These are phyloP conservation scores for Aphidius ervi DNA, from an alignment of 1,140 invertebrate species.

Conservation along the genomic window DNA sequence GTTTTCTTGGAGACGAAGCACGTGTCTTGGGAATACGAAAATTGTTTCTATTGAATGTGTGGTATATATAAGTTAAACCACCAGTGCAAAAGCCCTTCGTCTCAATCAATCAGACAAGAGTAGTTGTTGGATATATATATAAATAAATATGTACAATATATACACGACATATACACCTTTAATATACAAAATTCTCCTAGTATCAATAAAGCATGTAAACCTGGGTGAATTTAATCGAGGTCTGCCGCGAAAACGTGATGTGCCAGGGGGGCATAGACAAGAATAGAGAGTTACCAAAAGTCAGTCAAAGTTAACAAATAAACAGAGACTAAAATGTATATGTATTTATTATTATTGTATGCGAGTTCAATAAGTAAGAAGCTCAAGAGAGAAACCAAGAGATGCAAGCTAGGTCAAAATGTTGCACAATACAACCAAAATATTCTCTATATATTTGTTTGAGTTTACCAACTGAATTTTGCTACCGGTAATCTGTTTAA, in stretches of 20 bases:
- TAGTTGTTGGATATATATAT: neutral
- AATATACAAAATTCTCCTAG: no score
- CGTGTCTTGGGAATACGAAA: conserved; percentile 16
- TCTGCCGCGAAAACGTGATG: conserved; percentile 23
- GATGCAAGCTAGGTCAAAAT: conserved; percentile 5
- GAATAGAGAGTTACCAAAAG: conserved; percentile 13
- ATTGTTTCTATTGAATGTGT: conserved; percentile 11
- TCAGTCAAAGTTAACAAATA: conserved; percentile 14
- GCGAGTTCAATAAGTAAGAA: neutral
- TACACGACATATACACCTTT: no score
- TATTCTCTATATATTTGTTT: neutral
- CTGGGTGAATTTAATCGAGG: conserved; percentile 18
- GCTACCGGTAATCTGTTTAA: neutral
- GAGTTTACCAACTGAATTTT: conserved; percentile 12
- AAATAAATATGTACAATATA: no score
- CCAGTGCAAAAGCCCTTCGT: conserved; percentile 17
- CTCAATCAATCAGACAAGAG: conserved; percentile 22
- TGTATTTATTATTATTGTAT: no score
- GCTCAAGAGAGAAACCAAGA: no score
- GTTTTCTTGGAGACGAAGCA: conserved; percentile 15
- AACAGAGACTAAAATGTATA: neutral
- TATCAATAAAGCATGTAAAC: no score
- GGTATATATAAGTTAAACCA: neutral
- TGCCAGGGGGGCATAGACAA: conserved; percentile 6
- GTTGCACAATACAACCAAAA: conserved; percentile 13